Conservation (phyloP, 2,888 invertebrate genomes). For the Nomada flava region DNA sequence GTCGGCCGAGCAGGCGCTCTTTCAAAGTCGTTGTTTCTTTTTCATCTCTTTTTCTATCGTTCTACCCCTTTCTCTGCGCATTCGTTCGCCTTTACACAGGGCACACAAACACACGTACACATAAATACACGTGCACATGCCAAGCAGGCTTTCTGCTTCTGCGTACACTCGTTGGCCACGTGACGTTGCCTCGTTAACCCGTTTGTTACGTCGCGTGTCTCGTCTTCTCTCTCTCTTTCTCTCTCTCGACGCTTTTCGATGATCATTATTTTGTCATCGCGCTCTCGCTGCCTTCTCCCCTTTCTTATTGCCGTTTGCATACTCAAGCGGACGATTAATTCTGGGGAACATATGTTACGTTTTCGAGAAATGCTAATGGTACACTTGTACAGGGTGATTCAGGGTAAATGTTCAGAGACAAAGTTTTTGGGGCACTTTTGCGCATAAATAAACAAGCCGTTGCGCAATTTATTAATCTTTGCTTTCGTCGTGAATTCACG, state of each 20-base stretch:
- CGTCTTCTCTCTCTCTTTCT: background rate
- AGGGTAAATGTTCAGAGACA: background rate
- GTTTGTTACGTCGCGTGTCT: conserved; percentile 23
- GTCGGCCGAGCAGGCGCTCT: conserved; percentile 29
- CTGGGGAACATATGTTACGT: background rate
- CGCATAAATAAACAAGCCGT: too few species aligned
- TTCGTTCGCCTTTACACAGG: background rate
- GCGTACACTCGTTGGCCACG: conserved; percentile 47
- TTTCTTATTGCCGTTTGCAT: conserved; percentile 15
- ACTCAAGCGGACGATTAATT: conserved; percentile 12
- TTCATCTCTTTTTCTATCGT: background rate
- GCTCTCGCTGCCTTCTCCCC: conserved; percentile 7
- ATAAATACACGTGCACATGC: conserved; percentile 37
- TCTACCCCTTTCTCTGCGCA: conserved; percentile 23
- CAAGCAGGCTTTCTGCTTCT: conserved; percentile 45
- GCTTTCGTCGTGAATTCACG: too few species aligned
- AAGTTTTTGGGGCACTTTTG: background rate
- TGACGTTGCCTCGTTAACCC: conserved; percentile 25
- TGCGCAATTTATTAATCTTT: too few species aligned
- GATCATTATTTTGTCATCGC: conserved; percentile 39
- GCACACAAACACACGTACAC: background rate
- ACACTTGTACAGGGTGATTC: background rate
- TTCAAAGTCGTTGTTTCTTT: conserved; percentile 39
- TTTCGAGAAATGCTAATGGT: background rate
- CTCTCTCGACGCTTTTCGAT: conserved; percentile 21